Base-by-base conservation (phyloP, 2,797 vertebrate genomes). In the Neopelma chrysocephalum region DNA sequence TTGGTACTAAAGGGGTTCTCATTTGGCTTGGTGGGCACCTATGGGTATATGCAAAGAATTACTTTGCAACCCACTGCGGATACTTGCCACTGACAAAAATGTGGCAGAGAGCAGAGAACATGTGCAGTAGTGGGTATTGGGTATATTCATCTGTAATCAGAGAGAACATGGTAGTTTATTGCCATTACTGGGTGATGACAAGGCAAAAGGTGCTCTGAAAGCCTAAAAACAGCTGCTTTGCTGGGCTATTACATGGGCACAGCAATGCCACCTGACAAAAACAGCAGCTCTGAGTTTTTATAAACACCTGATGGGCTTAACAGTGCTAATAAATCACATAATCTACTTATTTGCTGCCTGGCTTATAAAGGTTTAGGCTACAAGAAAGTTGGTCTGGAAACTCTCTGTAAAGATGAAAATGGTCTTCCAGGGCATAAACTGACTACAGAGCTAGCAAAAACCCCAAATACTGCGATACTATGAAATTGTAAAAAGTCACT, bases 171-270 rank as follows among this genome's bases (percentile, higher is more conserved):
- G 51, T 66, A 82, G 88, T 77, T 97, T 29, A 22, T 48, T 6
- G 3, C 32, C 48, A 11, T 89, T 73, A 84, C 26, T 87, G 76
- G 50, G 60, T 69, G 69, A 69, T 79, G 77, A 60, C 73, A 89
- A 94, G 43, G 66, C 77, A 93, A 93, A 82, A 94, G 29, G 54
- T 20, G 47, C 43, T 70, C 90, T 79, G 83, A 87, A 89, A 93
- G 20, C 51, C 90, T 51, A 12, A 90, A n/a, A 82, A 62, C 38
- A 87, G 47, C 75, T 66, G 43, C 48, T 68, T 54, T 75, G 61
- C 40, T 70, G 38, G 26, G 27, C 23, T 86, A 48, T 64, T 38
- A 40, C 50, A 48, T 0, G 0, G 26, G 38, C 54, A 81, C 42
- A 61, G 76, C 65, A 76, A 54, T 16, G 43, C 12, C 58, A 68